Conservation (phyloP, 2,113 vertebrate genomes). For the Chinchilla lanigera region DNA sequence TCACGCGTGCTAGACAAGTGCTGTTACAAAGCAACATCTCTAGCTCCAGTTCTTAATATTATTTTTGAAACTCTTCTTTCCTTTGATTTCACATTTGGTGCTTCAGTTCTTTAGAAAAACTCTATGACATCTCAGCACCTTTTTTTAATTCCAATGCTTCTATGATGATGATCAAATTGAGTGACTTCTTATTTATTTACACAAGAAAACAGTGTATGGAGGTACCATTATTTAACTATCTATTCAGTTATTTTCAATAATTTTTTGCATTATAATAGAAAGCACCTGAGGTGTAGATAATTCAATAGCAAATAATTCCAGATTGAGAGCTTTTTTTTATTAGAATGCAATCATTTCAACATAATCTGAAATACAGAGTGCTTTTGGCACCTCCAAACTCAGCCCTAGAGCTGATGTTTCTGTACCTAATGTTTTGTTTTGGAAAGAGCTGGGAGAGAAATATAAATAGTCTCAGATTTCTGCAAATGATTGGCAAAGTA, state of each 20-base stretch:
- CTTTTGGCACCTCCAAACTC: neutral
- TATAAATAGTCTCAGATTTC: neutral
- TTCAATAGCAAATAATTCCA: neutral
- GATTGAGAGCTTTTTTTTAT: neutral
- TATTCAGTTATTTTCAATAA: neutral
- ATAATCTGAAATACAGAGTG: neutral
- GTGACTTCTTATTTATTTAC: neutral
- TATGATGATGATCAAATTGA: neutral
- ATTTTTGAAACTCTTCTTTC: neutral
- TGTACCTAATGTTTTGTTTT: neutral
- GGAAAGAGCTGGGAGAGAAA: neutral
- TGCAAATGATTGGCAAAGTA: neutral
- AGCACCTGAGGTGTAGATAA: neutral
- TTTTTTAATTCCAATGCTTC: neutral
- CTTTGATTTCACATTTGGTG: neutral
- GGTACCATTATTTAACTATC: neutral
- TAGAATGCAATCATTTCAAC: neutral
- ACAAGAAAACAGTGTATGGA: neutral
- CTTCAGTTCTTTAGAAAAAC: neutral
- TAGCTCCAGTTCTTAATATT: neutral
- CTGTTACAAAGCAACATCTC: neutral
- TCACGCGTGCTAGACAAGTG: neutral
- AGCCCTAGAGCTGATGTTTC: neutral
- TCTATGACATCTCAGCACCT: neutral
- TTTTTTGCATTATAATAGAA: neutral